Evolutionary conservation across 2,113 vertebrate genomes (phyloP).

Genomic region (Tachysurus fulvidraco): DNA sequence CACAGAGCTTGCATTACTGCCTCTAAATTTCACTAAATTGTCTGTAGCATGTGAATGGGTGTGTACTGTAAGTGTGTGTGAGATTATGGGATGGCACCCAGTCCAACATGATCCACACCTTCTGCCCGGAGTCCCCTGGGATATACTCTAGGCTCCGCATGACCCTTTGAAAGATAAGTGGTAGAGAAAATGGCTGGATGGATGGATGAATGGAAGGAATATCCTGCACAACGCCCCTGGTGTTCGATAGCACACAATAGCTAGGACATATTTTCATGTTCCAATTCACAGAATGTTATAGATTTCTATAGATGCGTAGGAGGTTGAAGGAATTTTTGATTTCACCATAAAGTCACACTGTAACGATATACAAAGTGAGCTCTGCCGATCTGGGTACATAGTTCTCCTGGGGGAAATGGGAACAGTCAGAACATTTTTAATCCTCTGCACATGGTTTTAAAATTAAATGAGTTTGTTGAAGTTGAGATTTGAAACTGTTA

Average conservation of each 20-base stretch:
- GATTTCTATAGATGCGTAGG: not conserved
- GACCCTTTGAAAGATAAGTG: no score
- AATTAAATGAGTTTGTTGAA: not conserved
- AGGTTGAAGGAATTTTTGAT: slow-evolving; percentile 25
- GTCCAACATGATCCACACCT: no score
- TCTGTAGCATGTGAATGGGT: no score
- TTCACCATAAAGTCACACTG: not conserved
- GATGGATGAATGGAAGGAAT: not conserved
- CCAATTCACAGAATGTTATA: not conserved
- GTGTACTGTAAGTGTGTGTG: no score
- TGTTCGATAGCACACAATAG: not conserved
- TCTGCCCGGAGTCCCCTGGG: no score
- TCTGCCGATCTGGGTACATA: slow-evolving; percentile 1
- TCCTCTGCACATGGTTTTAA: not conserved
- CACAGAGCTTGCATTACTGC: not conserved
- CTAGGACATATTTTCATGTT: not conserved
- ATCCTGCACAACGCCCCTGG: not conserved
- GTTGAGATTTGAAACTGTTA: not conserved
- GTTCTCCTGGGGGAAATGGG: not conserved
- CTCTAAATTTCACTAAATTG: not conserved
- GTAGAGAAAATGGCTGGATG: no score
- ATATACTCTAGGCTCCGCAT: no score
- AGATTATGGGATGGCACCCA: no score
- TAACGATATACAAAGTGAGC: not conserved
- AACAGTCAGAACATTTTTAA: not conserved